A percentile compares a stretch with the other conserved stretches of the same genome.
Evolutionary conservation across 2,888 invertebrate genomes (phyloP).

Genomic region (Spisula subtruncata): DNA sequence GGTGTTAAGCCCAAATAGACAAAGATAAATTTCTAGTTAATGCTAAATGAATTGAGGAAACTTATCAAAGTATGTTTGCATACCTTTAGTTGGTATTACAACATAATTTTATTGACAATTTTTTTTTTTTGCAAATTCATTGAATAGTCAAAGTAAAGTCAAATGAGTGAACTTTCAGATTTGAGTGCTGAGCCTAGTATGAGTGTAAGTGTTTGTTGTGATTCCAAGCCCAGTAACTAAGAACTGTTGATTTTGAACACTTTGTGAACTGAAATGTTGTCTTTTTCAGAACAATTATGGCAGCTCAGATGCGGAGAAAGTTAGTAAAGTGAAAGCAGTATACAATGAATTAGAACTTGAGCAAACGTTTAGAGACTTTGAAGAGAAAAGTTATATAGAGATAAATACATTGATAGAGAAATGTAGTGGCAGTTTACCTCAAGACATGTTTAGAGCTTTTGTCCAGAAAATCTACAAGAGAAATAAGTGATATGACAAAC

Average conservation of each 20-base stretch:
- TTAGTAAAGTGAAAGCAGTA: constrained; percentile 84
- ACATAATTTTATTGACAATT: no score
- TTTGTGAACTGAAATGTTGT: neutral
- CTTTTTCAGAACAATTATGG: constrained; percentile 85
- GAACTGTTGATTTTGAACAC: neutral
- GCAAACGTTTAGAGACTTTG: constrained; percentile 83
- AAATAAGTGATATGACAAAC: constrained; percentile 70
- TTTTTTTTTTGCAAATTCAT: no score
- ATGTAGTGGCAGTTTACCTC: constrained; percentile 79
- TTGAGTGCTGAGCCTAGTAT: no score
- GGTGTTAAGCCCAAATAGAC: no score
- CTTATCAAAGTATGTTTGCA: no score
- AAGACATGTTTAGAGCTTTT: constrained; percentile 84
- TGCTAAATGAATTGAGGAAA: no score
- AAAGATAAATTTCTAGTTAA: no score
- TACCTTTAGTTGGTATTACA: no score
- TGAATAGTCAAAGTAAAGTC: no score
- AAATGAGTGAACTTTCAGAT: no score
- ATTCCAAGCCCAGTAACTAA: no score
- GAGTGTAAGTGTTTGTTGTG: no score
- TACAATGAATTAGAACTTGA: constrained; percentile 83
- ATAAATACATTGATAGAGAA: constrained; percentile 82
- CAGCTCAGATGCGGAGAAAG: constrained; percentile 78
- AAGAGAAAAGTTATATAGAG: constrained; percentile 84
- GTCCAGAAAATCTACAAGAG: constrained; percentile 87